phyloP scores from a whole-genome alignment of 2,797 vertebrate species.

The Silurus aristotelis region DNA sequence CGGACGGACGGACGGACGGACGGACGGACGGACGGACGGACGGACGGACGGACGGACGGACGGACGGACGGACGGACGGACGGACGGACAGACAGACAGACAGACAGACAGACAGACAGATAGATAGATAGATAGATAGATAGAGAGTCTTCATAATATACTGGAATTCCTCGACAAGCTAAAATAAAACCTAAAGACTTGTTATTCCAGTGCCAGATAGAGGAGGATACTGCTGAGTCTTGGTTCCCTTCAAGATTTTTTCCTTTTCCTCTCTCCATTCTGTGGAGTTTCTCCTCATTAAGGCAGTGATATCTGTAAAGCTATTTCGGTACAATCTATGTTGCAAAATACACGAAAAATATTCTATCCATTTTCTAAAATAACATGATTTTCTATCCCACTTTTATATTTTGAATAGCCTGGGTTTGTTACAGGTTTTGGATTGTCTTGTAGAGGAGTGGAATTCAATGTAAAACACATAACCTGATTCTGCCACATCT shows the following conservation, averaged over 20 bases:
- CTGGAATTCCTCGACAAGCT: background rate
- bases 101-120: too few relatives aligned
- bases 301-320: background rate
- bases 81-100: too few relatives aligned
- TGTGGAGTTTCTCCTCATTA: background rate
- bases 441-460: background rate
- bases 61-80: too few relatives aligned
- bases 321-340: background rate
- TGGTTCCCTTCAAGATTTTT: background rate
- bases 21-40: too few relatives aligned
- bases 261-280: background rate
- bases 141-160: background rate
- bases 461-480: background rate
- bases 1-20: too few relatives aligned
- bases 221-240: background rate
- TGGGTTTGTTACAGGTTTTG: background rate
- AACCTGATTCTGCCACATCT: background rate
- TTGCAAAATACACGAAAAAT: background rate
- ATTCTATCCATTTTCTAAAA: background rate
- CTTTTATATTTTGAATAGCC: background rate
- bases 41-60: too few relatives aligned
- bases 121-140: too few relatives aligned
- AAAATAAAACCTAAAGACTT: background rate
- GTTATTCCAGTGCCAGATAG: background rate
- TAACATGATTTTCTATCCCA: background rate